A percentile compares a stretch with the other conserved stretches of the same genome.
phyloP scores from a whole-genome alignment of 2,888 invertebrate species.

The Mesoligia furuncula region DNA sequence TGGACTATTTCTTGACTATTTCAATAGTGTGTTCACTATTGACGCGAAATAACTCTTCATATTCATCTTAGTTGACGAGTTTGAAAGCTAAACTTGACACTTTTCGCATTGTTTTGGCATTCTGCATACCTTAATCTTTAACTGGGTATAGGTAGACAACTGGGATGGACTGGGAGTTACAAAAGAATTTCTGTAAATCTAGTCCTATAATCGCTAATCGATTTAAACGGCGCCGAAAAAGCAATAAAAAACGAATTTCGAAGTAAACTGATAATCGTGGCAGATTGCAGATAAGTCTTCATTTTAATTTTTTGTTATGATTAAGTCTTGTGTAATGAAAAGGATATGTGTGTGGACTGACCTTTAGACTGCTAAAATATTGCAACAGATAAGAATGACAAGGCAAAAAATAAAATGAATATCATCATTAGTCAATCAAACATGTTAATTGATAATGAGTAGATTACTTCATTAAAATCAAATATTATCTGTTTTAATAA shows the following conservation, averaged over 20 bases:
- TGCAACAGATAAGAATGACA: constrained; percentile 5
- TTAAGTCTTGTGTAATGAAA: constrained; percentile 4
- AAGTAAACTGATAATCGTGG: constrained; percentile 26
- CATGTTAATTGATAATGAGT: background rate
- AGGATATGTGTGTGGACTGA: background rate
- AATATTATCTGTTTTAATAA: background rate
- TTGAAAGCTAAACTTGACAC: background rate
- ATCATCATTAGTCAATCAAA: background rate
- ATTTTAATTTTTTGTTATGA: constrained; percentile 2
- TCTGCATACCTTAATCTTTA: background rate
- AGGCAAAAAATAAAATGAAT: background rate
- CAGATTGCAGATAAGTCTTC: background rate
- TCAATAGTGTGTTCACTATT: no score
- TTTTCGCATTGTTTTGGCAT: background rate
- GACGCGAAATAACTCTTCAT: background rate
- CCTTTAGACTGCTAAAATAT: constrained; percentile 31
- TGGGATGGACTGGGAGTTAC: background rate
- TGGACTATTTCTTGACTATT: background rate
- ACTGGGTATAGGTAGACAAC: background rate
- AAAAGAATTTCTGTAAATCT: constrained; percentile 31
- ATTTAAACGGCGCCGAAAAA: constrained; percentile 49
- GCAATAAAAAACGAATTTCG: constrained; percentile 33
- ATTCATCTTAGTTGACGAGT: background rate
- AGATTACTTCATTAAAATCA: background rate
- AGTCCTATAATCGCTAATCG: constrained; percentile 10